Conservation (phyloP, 2,888 invertebrate species). For the Lissonota sp. region DNA sequence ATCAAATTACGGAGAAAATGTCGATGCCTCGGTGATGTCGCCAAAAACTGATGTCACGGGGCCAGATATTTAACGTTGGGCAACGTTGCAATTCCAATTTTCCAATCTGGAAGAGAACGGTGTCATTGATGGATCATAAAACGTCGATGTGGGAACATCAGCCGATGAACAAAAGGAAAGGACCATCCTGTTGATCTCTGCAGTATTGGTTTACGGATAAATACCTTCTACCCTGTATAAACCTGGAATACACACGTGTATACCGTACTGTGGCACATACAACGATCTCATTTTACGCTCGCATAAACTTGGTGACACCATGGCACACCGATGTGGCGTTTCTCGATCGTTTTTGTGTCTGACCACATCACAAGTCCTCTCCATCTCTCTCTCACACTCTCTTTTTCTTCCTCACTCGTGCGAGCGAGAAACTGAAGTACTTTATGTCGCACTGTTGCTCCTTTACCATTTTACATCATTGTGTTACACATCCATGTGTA, state of each 20-base stretch:
- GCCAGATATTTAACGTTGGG: too few species aligned
- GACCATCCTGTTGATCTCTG: not conserved
- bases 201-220: not conserved
- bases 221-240: too few species aligned
- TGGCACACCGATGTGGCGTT: conserved; percentile 25
- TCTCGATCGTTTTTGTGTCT: conserved; percentile 52
- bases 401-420: conserved; percentile 27
- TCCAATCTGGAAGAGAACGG: conserved; percentile 13
- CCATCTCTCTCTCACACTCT: not conserved
- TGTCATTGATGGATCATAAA: conserved; percentile 18
- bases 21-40: too few species aligned
- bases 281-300: conserved; percentile 61
- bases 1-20: too few species aligned
- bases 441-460: conserved; percentile 25
- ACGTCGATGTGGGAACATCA: not conserved
- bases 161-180: not conserved
- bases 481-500: not conserved
- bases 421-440: conserved; percentile 36
- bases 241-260: not conserved
- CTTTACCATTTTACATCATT: conserved; percentile 47
- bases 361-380: conserved; percentile 46
- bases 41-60: too few species aligned
- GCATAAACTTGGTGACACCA: conserved; percentile 54
- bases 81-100: not conserved
- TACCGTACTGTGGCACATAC: not conserved